These are phyloP conservation scores for Cacoxenus indagator DNA, from an alignment of 2,888 invertebrate species.

Conservation along the genomic window DNA sequence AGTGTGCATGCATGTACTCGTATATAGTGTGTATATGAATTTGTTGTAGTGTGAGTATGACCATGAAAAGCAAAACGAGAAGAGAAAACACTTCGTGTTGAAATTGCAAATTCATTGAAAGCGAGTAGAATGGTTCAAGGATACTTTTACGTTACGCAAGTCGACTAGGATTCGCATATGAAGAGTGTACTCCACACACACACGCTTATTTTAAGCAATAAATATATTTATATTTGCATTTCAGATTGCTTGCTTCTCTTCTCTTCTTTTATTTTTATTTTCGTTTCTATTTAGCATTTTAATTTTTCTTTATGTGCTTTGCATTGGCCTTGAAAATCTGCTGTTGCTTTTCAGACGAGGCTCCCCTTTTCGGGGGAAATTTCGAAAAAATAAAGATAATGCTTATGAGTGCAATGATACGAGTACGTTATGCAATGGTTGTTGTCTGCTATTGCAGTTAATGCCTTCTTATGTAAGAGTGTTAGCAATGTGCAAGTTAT, in stretches of 20 bases:
- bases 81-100: background rate
- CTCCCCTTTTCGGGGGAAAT: too few species aligned
- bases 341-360: too few species aligned
- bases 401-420: too few species aligned
- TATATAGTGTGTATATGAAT: too few species aligned
- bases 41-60: background rate
- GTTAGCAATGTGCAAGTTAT: too few species aligned
- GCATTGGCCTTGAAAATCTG: background rate
- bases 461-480: too few species aligned
- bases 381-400: too few species aligned
- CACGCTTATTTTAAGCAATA: too few species aligned
- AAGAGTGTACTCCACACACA: constrained; percentile 14
- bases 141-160: constrained; percentile 63
- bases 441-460: too few species aligned
- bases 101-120: constrained; percentile 64
- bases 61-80: constrained; percentile 11
- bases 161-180: constrained; percentile 26
- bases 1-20: background rate
- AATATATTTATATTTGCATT: background rate
- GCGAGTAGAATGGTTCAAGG: constrained; percentile 62
- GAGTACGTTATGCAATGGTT: too few species aligned
- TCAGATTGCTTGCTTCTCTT: background rate
- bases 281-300: background rate
- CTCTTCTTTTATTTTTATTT: background rate
- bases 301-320: background rate